Conservation (phyloP, 2,113 vertebrate species). For the Pipra filicauda region DNA sequence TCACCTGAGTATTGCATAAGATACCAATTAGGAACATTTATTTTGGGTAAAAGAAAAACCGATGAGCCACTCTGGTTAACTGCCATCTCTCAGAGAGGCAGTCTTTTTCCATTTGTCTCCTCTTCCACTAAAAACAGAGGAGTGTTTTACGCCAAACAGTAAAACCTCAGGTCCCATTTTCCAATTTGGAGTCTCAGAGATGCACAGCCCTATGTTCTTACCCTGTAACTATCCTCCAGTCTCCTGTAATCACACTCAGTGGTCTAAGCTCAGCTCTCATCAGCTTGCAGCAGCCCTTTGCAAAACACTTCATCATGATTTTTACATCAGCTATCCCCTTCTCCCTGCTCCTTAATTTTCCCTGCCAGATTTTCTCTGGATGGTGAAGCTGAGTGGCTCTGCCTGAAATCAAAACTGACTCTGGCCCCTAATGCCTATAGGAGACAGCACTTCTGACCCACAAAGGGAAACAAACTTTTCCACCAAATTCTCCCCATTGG, state of each 20-base stretch:
- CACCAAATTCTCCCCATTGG: not conserved
- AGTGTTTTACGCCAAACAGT: not conserved
- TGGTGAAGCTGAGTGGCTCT: not conserved
- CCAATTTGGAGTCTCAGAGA: not conserved
- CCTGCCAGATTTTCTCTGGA: not conserved
- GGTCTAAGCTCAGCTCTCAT: not conserved
- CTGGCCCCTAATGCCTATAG: not conserved
- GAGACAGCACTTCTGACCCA: not conserved
- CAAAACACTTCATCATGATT: not conserved
- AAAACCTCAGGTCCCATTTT: slow-evolving; percentile 29
- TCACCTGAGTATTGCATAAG: not conserved
- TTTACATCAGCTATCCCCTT: not conserved
- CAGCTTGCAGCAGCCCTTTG: not conserved
- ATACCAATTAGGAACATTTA: not conserved
- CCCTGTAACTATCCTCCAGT: slow-evolving; percentile 6
- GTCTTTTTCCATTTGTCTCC: not conserved
- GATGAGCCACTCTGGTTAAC: not conserved
- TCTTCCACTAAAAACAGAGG: not conserved
- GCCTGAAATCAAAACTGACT: not conserved
- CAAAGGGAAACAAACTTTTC: not conserved
- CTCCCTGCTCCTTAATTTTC: not conserved
- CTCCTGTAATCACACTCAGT: not conserved
- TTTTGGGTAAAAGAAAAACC: not conserved
- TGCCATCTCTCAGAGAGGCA: not conserved
- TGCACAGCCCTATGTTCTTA: not conserved